phyloP scores from a whole-genome alignment of 1,140 invertebrate species.

The Drosophila watanabei region DNA sequence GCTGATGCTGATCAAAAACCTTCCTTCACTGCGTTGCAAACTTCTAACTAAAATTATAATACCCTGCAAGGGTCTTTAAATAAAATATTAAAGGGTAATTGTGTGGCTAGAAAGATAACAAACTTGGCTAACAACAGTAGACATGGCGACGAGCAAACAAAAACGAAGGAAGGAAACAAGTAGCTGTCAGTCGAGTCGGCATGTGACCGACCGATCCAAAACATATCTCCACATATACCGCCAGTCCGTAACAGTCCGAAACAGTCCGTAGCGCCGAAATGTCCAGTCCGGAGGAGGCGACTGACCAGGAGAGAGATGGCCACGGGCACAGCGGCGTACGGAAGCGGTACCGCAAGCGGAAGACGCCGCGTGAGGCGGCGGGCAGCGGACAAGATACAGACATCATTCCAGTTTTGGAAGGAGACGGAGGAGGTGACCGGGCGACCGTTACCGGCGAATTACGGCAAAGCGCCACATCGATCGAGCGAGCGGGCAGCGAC shows the following conservation, averaged over 20 bases:
- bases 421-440: neutral
- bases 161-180: conserved; percentile 27
- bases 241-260: neutral
- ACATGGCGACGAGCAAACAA: conserved; percentile 46
- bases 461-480: neutral
- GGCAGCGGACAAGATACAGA: neutral
- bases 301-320: conserved; percentile 5
- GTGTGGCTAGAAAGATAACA: neutral
- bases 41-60: neutral
- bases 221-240: conserved; percentile 6
- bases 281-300: conserved; percentile 11
- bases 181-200: conserved; percentile 55
- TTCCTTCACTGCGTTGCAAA: no score
- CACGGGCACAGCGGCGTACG: neutral
- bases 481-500: conserved; percentile 14
- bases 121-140: conserved; percentile 30
- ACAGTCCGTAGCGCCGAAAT: conserved; percentile 12
- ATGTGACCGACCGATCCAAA: conserved; percentile 53
- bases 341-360: neutral
- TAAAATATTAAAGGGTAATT: neutral
- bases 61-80: no score
- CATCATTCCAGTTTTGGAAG: no score
- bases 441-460: neutral
- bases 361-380: neutral
- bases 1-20: no score